Evolutionary conservation across 2,797 vertebrate species (phyloP).

Genomic region (Dipus sagitta): DNA sequence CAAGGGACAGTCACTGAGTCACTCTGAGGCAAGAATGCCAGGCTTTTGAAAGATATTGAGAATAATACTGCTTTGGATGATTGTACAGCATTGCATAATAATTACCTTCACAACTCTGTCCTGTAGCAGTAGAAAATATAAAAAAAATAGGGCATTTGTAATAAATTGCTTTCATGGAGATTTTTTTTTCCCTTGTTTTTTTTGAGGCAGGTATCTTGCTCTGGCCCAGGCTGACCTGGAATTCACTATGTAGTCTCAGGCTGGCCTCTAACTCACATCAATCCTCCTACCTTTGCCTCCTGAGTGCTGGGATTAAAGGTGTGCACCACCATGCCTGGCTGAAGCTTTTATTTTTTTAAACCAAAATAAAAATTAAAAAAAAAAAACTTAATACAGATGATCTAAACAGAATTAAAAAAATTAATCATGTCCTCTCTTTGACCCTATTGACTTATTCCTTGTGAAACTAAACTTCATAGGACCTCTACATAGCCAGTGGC

Average conservation of each 20-base stretch:
- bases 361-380: no score
- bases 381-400: background rate
- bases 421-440: background rate
- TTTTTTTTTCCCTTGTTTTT: background rate
- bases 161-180: background rate
- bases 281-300: no score
- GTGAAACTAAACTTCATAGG: background rate
- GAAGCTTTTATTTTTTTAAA: no score
- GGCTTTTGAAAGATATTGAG: background rate
- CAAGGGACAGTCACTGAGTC: slow-evolving; percentile 62
- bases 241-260: no score
- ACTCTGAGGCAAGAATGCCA: slow-evolving; percentile 32
- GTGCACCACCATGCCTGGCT: no score
- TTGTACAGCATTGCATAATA: background rate
- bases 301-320: no score
- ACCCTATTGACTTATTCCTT: background rate
- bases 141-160: background rate
- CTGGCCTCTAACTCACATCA: no score
- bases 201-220: no score
- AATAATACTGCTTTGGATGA: background rate
- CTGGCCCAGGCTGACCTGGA: no score
- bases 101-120: slow-evolving; percentile 30
- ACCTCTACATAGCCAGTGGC: background rate
- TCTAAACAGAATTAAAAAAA: background rate
- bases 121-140: background rate